Percentiles rank a stretch among this genome's conserved stretches.
These are phyloP conservation scores for Polyodon spathula DNA, from an alignment of 2,113 vertebrate genomes.

Conservation along the genomic window DNA sequence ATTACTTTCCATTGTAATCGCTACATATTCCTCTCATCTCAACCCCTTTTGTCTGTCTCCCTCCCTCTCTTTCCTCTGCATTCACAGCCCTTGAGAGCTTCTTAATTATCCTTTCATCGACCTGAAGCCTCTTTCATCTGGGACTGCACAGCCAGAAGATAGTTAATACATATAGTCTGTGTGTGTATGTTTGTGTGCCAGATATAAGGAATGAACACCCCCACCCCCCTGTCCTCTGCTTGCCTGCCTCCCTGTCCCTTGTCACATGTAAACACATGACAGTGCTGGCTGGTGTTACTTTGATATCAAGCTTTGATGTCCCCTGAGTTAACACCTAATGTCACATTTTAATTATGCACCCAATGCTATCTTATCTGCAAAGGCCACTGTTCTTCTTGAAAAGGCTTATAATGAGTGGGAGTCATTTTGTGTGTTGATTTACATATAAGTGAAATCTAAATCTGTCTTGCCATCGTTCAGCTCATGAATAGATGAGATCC, in stretches of 20 bases:
- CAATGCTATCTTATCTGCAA: background rate
- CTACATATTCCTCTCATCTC: slow-evolving; percentile 1
- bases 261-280: slow-evolving; percentile 4
- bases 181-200: too few relatives aligned
- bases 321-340: background rate
- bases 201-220: background rate
- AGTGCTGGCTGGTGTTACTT: background rate
- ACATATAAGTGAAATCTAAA: too few relatives aligned
- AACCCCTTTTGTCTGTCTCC: background rate
- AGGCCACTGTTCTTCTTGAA: background rate
- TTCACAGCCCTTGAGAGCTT: background rate
- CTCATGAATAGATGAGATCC: too few relatives aligned
- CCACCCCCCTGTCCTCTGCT: background rate
- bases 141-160: slow-evolving; percentile 1
- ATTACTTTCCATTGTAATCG: slow-evolving; percentile 4
- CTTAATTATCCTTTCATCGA: slow-evolving; percentile 10
- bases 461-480: too few relatives aligned
- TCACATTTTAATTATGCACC: background rate
- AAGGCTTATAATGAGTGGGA: background rate
- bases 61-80: background rate
- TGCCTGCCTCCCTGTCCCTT: background rate
- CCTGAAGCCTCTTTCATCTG: background rate
- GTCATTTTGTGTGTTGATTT: too few relatives aligned
- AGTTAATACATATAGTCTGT: slow-evolving; percentile 2
- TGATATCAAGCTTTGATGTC: slow-evolving; percentile 10